These are phyloP conservation scores for Penaeus chinensis DNA, from an alignment of 1,140 invertebrate species.

Conservation along the genomic window DNA sequence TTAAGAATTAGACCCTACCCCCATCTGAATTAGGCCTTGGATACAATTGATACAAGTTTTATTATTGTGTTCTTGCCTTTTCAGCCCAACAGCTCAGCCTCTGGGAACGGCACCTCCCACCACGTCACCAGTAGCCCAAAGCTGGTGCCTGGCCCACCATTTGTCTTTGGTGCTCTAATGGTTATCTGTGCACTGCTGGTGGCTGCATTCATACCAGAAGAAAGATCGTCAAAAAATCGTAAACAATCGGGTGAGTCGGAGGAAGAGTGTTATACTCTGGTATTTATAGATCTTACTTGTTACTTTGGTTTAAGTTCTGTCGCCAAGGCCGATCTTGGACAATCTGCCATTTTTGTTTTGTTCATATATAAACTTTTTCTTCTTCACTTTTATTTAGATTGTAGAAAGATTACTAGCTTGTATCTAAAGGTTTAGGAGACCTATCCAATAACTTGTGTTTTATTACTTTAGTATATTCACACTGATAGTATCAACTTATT, in stretches of 20 bases:
- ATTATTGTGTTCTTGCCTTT: not conserved
- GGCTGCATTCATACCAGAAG: slow-evolving; percentile 89
- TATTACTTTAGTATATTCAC: too few relatives aligned
- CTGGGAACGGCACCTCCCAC: slow-evolving; percentile 34
- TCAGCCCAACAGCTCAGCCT: slow-evolving; percentile 50
- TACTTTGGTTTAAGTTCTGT: too few relatives aligned
- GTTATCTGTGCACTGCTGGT: slow-evolving; percentile 95
- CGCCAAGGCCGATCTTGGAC: too few relatives aligned
- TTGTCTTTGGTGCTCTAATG: slow-evolving; percentile 96
- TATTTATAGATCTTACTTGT: too few relatives aligned
- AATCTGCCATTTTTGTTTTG: too few relatives aligned
- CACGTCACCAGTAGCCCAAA: slow-evolving; percentile 66
- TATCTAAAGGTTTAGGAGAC: too few relatives aligned
- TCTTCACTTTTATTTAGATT: too few relatives aligned
- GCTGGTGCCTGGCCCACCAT: slow-evolving; percentile 98
- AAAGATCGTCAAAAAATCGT: slow-evolving; percentile 38
- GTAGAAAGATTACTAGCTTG: too few relatives aligned
- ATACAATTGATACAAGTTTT: not conserved
- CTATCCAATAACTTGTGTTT: too few relatives aligned
- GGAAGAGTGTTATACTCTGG: slow-evolving; percentile 17
- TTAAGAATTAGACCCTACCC: not conserved
- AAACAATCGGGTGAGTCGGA: slow-evolving; percentile 56
- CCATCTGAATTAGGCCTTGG: too few relatives aligned
- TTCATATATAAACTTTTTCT: too few relatives aligned
- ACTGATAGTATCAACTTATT: too few relatives aligned